Base-by-base conservation (phyloP, 30 jellyfish, hydroid and myxozoan species). In the Chrysaora quinquecirrha region DNA sequence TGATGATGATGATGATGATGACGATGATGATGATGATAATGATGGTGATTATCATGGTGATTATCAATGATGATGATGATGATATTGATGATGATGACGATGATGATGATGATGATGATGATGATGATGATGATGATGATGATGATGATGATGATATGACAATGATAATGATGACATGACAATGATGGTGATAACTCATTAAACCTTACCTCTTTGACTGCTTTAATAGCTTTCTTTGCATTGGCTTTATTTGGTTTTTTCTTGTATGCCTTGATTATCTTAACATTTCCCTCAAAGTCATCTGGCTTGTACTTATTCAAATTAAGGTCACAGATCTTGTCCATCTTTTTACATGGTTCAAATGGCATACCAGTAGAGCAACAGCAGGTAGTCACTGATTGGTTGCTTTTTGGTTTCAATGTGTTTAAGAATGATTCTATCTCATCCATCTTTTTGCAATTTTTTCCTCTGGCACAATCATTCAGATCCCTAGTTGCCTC, bases 161-260 rank as follows among this genome's bases (percentile, higher is more conserved):
- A n/a, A n/a, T n/a, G n/a, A n/a, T n/a, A n/a, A n/a, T n/a, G n/a
- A n/a, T n/a, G n/a, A n/a, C n/a, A n/a, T n/a, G n/a, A n/a, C n/a
- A n/a, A n/a, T n/a, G n/a, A 32, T 16, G 30, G 34, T 12, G 34
- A 34, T 29, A 29, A 73, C 7, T 1, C 43, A 34, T n/a, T 1
- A 18, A 28, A 10, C 46, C 75, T 7, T 79, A 79, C 90, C 90
- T 73, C 34, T 34, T 64, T 79, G 1, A 48, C 73, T 0, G 82
- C 72, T n/a, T 33, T 64, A 4, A 52, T 16, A 10, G 86, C 86
- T 1, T 50, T 29, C 21, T 75, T 75, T 63, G 75, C 50, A 18
- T 1, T 71, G 9, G 72, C 33, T 31, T 52, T 52, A 25, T 29
- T 54, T 31, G 24, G 29, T 3, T 30, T 75, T 12, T 52, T 54